Evolutionary conservation across 2,888 invertebrate species (phyloP).

Genomic region (Saturnia pavonia): DNA sequence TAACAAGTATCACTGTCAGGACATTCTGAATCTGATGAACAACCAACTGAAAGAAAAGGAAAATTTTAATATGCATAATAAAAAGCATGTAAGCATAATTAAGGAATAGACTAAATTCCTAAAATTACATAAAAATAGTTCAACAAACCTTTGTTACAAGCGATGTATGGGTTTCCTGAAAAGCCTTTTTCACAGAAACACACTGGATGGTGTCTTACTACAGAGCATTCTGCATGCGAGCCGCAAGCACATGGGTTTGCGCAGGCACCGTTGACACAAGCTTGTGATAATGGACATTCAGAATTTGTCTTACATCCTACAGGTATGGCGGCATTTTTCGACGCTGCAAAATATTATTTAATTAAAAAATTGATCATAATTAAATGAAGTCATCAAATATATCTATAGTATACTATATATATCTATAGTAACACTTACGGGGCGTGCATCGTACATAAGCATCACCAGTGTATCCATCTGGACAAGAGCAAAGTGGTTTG

Average conservation of each 20-base stretch:
- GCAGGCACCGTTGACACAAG: slow-evolving; percentile 91
- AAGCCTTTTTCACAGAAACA: slow-evolving; percentile 92
- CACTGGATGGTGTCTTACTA: slow-evolving; percentile 91
- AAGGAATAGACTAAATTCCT: neutral
- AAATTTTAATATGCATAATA: neutral
- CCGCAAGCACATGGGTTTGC: slow-evolving; percentile 94
- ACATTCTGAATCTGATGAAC: slow-evolving; percentile 91
- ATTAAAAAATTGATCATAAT: neutral
- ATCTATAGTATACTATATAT: neutral
- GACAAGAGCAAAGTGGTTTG: slow-evolving; percentile 90
- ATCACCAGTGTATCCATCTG: slow-evolving; percentile 88
- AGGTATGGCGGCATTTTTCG: slow-evolving; percentile 77
- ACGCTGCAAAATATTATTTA: slow-evolving; percentile 67
- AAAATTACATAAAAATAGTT: neutral
- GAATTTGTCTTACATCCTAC: slow-evolving; percentile 89
- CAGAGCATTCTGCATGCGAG: slow-evolving; percentile 89
- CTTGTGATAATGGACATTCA: slow-evolving; percentile 91
- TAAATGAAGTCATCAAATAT: too few species aligned
- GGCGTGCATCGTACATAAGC: slow-evolving; percentile 87
- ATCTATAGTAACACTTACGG: slow-evolving; percentile 82
- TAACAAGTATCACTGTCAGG: slow-evolving; percentile 90
- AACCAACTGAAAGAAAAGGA: slow-evolving; percentile 84
- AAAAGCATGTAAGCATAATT: neutral
- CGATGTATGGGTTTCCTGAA: slow-evolving; percentile 92
- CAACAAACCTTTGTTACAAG: slow-evolving; percentile 86